Conservation (phyloP, 2,888 invertebrate genomes). For the Therioaphis trifolii region DNA sequence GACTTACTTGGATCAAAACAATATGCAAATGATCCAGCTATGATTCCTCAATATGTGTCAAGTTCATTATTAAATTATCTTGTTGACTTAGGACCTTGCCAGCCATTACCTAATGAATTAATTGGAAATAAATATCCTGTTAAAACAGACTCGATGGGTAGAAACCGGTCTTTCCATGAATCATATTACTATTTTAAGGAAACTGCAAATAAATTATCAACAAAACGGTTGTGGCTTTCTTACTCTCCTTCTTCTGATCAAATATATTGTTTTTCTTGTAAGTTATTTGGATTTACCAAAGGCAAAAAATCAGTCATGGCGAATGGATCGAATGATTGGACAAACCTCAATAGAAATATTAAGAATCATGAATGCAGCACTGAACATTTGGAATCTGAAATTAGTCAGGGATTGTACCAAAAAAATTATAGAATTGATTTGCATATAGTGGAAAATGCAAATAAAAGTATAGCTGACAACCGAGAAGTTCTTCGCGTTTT, state of each 20-base stretch:
- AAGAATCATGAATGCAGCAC: no score
- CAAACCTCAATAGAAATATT: no score
- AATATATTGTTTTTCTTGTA: neutral
- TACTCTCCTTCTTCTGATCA: neutral
- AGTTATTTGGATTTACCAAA: no score
- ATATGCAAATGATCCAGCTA: neutral
- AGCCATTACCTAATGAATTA: conserved; percentile 18
- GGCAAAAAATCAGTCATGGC: no score
- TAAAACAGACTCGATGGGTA: neutral
- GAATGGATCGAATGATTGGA: no score
- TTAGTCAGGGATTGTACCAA: no score
- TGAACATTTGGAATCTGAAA: no score
- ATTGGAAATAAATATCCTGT: neutral
- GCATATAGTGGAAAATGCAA: neutral
- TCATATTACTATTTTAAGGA: neutral
- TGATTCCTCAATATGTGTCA: neutral
- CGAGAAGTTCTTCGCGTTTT: neutral
- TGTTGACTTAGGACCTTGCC: neutral
- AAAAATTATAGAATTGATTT: neutral
- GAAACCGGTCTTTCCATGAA: conserved; percentile 3
- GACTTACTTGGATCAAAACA: neutral
- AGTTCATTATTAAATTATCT: neutral
- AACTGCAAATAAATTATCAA: neutral
- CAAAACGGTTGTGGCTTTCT: neutral
- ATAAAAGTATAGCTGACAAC: neutral